Evolutionary conservation across 1,140 invertebrate genomes (phyloP).

Genomic region (Hypsibius dujardini): DNA sequence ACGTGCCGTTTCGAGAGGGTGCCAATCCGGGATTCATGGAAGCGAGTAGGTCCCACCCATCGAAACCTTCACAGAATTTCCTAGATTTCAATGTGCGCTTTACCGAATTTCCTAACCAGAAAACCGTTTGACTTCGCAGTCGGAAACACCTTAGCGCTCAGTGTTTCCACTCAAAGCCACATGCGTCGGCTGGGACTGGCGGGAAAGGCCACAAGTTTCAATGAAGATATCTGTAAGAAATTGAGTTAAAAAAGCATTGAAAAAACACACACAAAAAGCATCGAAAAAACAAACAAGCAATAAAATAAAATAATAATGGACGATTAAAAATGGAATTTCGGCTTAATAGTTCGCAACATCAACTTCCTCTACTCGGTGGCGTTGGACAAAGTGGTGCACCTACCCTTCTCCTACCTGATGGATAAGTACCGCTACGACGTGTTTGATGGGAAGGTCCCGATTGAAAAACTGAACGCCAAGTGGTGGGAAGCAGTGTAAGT

Average conservation of each 20-base stretch:
- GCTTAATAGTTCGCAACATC: constrained; percentile 26
- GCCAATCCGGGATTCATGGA: neutral
- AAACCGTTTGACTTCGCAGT: neutral
- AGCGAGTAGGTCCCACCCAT: neutral
- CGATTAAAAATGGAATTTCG: neutral
- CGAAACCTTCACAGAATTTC: no score
- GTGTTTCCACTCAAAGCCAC: neutral
- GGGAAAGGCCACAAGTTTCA: neutral
- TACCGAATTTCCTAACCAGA: no score
- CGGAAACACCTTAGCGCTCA: neutral
- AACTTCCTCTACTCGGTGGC: constrained; percentile 33
- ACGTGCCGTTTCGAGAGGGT: neutral
- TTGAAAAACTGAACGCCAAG: constrained; percentile 54
- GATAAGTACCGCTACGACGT: constrained; percentile 76
- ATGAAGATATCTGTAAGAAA: no score
- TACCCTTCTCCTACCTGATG: constrained; percentile 68
- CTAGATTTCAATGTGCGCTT: no score
- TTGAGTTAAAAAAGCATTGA: no score
- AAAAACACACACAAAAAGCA: no score
- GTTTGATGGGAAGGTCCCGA: constrained; percentile 51
- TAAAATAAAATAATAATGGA: no score
- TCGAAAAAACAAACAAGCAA: no score
- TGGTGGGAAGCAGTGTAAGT: constrained; percentile 62
- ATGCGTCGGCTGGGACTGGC: neutral
- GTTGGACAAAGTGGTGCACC: constrained; percentile 41